A percentile compares a stretch with the other conserved stretches of the same genome.
phyloP scores from a whole-genome alignment of 2,888 invertebrate genomes.

The Ophion ellenae region DNA sequence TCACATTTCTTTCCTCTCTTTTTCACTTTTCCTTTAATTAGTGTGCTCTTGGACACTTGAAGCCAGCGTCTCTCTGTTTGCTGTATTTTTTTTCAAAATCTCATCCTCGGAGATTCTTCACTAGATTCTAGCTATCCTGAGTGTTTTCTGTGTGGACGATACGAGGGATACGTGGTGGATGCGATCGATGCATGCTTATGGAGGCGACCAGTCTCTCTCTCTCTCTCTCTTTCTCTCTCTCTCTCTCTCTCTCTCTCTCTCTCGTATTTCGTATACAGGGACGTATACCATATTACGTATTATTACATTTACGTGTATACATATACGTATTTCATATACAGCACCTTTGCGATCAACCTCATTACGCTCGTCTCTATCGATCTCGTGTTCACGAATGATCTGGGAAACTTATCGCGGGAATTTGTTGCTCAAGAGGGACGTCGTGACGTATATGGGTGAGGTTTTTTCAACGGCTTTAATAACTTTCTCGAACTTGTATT shows the following conservation, averaged over 20 bases:
- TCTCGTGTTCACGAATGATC: not conserved
- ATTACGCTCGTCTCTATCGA: not conserved
- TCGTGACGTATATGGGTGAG: no score
- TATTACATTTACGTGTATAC: not conserved
- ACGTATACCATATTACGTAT: no score
- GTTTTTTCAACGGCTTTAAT: no score
- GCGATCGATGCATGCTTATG: slow-evolving; percentile 47
- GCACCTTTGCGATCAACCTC: not conserved
- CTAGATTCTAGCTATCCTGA: not conserved
- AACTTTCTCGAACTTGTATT: no score
- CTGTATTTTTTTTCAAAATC: not conserved
- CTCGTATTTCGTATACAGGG: not conserved
- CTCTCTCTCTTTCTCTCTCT: not conserved
- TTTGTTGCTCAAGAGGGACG: no score
- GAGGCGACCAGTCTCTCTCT: not conserved
- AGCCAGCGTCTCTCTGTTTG: not conserved
- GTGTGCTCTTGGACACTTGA: slow-evolving; percentile 28
- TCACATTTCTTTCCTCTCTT: slow-evolving; percentile 62
- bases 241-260: not conserved
- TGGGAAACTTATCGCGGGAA: not conserved
- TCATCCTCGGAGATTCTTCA: not conserved
- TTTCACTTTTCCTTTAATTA: slow-evolving; percentile 18
- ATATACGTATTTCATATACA: not conserved
- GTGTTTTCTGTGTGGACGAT: not conserved
- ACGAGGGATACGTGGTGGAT: slow-evolving; percentile 10